Percentiles rank a stretch among this genome's conserved stretches.
phyloP scores from a whole-genome alignment of 1,140 invertebrate species.

The Dendroctonus valens region DNA sequence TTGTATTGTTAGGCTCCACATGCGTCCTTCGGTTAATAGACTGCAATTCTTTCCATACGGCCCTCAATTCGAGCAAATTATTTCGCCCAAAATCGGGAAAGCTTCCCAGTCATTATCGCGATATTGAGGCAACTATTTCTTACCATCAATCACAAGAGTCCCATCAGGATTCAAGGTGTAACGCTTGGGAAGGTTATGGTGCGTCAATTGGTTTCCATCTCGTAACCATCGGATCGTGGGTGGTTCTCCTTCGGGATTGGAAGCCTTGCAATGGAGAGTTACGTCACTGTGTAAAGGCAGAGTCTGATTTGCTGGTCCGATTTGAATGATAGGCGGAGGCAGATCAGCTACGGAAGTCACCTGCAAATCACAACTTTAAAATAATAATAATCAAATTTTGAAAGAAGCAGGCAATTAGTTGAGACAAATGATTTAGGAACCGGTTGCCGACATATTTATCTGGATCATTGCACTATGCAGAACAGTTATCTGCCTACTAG shows the following conservation, averaged over 20 bases:
- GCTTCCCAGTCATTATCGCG: too few species aligned
- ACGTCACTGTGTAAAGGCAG: conserved; percentile 76
- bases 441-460: conserved; percentile 7
- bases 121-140: conserved; percentile 31
- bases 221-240: conserved; percentile 82
- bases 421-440: neutral
- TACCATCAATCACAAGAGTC: conserved; percentile 78
- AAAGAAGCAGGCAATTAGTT: neutral
- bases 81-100: too few species aligned
- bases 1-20: too few species aligned
- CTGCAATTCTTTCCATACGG: too few species aligned
- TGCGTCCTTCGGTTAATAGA: too few species aligned
- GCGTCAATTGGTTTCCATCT: conserved; percentile 62
- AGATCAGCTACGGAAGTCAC: conserved; percentile 73
- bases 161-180: conserved; percentile 66
- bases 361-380: conserved; percentile 46
- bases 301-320: conserved; percentile 90
- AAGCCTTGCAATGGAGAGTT: conserved; percentile 77
- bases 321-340: conserved; percentile 86
- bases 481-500: conserved; percentile 20
- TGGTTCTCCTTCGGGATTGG: conserved; percentile 62
- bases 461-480: conserved; percentile 7
- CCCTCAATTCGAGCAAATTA: too few species aligned
- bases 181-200: conserved; percentile 49
- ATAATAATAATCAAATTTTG: neutral